Conservation (phyloP, 2,113 vertebrate genomes). For the Perognathus longimembris region DNA sequence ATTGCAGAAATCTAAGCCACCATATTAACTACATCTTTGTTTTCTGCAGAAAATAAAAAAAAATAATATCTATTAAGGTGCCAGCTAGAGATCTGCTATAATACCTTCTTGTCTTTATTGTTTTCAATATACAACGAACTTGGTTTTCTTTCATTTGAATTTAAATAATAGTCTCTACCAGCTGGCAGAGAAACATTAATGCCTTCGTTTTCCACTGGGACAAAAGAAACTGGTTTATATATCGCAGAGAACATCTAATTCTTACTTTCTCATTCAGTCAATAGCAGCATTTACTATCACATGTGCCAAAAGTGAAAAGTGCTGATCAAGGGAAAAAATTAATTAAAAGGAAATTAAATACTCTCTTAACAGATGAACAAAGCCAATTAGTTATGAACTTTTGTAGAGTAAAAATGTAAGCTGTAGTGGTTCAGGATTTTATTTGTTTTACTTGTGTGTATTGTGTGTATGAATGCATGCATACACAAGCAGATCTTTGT, state of each 20-base stretch:
- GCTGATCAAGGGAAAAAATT: conserved; percentile 73
- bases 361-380: conserved; percentile 70
- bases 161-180: conserved; percentile 69
- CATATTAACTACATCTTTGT: conserved; percentile 59
- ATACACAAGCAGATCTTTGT: neutral
- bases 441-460: neutral
- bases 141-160: conserved; percentile 63
- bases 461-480: fast-evolving
- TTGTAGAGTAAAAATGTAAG: conserved; percentile 53
- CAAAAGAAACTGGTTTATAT: conserved; percentile 52
- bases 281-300: conserved; percentile 60
- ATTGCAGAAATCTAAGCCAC: conserved; percentile 68
- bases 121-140: conserved; percentile 48
- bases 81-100: conserved; percentile 38
- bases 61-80: neutral
- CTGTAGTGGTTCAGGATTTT: conserved; percentile 5
- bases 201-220: conserved; percentile 61
- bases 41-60: conserved; percentile 35
- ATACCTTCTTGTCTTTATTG: conserved; percentile 31
- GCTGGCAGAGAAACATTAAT: conserved; percentile 62
- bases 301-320: conserved; percentile 64
- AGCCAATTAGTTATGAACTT: conserved; percentile 70
- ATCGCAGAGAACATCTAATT: conserved; percentile 65
- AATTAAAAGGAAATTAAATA: conserved; percentile 76
- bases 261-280: conserved; percentile 60